These are phyloP conservation scores for Darevskia mixta DNA, from an alignment of 2,797 vertebrate species.

Conservation along the genomic window DNA sequence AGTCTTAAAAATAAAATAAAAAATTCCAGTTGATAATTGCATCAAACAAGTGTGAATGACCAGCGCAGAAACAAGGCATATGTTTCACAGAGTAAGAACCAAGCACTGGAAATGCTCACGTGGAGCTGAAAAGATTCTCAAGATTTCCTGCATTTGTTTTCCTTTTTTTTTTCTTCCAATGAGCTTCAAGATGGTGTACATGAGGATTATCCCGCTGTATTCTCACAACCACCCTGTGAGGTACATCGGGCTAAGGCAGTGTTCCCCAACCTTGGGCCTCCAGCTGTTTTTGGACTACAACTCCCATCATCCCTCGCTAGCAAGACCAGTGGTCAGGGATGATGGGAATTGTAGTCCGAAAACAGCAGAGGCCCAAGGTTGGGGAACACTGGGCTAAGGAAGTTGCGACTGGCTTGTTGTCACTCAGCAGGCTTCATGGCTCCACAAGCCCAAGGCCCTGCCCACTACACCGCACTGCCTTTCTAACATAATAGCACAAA, in stretches of 20 bases:
- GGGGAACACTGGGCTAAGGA: neutral
- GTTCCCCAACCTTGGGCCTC: too few relatives aligned
- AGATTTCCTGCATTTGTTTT: neutral
- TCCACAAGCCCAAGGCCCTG: neutral
- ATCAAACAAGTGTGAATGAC: conserved; percentile 51
- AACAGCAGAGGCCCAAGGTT: too few relatives aligned
- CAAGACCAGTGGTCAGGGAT: too few relatives aligned
- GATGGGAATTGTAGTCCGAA: too few relatives aligned
- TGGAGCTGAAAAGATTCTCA: conserved; percentile 21
- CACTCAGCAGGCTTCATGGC: neutral
- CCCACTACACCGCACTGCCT: too few relatives aligned
- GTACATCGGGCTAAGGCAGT: neutral
- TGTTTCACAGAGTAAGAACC: conserved; percentile 57
- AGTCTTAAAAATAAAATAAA: neutral
- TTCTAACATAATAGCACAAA: neutral
- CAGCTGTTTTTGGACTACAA: too few relatives aligned
- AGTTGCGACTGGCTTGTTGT: neutral
- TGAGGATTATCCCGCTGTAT: neutral
- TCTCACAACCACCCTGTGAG: neutral
- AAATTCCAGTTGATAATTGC: conserved; percentile 49
- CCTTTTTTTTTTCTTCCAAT: neutral
- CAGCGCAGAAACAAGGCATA: conserved; percentile 23
- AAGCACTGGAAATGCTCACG: conserved; percentile 49
- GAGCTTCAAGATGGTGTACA: too few relatives aligned
- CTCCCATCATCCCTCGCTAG: too few relatives aligned